Evolutionary conservation across 2,113 vertebrate species (phyloP), one percentile per base, ranked within the genome.

Genomic region (Calcarius ornatus): DNA sequence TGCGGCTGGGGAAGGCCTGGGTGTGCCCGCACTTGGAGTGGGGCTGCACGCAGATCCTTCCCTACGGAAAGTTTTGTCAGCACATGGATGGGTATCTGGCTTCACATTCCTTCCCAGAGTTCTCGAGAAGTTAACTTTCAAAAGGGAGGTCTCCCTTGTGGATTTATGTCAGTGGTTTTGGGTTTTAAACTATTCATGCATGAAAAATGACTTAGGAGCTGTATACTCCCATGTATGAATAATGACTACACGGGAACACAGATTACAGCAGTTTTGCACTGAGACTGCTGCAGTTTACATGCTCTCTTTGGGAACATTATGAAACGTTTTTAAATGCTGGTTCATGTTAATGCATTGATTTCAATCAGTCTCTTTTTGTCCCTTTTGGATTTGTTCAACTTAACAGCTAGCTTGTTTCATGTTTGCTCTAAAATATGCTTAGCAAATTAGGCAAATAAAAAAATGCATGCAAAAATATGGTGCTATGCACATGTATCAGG

Each of bases 271-370:
- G 73, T 86, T 92, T 59, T 75, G 71, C 40, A 53, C 59, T 84
- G 80, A 75, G 79, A 37, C 68, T 91, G 54, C 53, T 81, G 80
- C 60, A 89, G 95, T 90, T 94, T 88, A 76, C 69, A 53, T 45
- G 82, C 93, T 80, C 88, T 89, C 91, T 45, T 86, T 90, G 94
- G 95, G 93, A 96, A 72, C 68, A 17, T 88, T 95, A 72, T 38
- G 78, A 95, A 96, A 80, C 28, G 15, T 71, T 95, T 95, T 94
- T 92, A 97, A 95, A 96, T 94, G 65, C 73, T 88, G n/a, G 72
- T 76, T 72, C 33, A 40, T 88, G 53, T 87, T 84, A 94, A 88
- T 78, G 45, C 71, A 68, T 90, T 64, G 86, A 80, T 91, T 94
- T 92, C 51, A 88, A 28, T 81, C 47, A 8, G 57, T 87, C 80